phyloP scores from a whole-genome alignment of 2,113 vertebrate genomes.

The Chiloscyllium plagiosum region DNA sequence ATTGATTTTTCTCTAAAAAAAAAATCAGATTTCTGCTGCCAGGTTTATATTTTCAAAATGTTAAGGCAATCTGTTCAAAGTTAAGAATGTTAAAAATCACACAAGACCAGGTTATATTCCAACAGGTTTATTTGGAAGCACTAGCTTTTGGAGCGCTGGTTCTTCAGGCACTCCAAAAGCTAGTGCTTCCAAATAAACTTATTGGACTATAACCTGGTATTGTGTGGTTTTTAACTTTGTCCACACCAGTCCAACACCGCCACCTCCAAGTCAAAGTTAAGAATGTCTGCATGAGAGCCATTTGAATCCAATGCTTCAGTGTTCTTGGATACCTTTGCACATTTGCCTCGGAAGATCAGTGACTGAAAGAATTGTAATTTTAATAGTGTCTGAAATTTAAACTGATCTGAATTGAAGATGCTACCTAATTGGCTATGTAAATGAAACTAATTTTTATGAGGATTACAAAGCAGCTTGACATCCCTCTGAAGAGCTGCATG shows the following conservation, averaged over 20 bases:
- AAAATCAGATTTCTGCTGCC: not conserved
- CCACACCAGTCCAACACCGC: too few relatives aligned
- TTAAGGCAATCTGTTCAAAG: not conserved
- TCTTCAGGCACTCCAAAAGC: too few relatives aligned
- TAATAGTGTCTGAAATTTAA: constrained; percentile 15
- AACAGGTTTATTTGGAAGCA: too few relatives aligned
- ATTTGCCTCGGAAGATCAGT: not conserved
- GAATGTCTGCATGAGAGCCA: not conserved
- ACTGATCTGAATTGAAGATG: not conserved
- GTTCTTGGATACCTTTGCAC: too few relatives aligned
- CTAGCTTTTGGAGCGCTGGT: too few relatives aligned
- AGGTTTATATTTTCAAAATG: not conserved
- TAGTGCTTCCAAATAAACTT: too few relatives aligned
- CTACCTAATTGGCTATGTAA: not conserved
- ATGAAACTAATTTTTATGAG: not conserved
- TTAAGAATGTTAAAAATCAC: too few relatives aligned
- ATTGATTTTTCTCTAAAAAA: not conserved
- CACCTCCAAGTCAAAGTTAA: too few relatives aligned
- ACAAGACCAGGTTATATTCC: too few relatives aligned
- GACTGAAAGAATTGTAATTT: not conserved
- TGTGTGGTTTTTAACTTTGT: too few relatives aligned
- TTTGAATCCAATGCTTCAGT: not conserved
- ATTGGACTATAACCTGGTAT: too few relatives aligned
- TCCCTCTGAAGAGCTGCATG: not conserved
- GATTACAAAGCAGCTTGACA: not conserved